phyloP scores from a whole-genome alignment of 2,113 vertebrate genomes.

The Podarcis raffonei region DNA sequence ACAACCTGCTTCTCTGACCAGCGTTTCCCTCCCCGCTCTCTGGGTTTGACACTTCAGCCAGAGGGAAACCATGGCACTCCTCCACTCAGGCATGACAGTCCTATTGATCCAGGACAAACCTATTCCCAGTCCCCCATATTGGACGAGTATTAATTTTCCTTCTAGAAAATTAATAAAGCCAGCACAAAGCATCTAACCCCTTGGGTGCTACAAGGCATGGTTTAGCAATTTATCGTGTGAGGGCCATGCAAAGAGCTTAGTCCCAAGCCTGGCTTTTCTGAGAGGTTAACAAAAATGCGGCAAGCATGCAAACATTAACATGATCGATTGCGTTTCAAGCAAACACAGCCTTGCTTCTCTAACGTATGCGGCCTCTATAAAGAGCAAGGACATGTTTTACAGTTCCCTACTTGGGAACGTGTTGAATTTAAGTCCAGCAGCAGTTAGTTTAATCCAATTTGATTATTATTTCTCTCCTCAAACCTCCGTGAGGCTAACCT shows the following conservation, averaged over 20 bases:
- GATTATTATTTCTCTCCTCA: conserved; percentile 33
- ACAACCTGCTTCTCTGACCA: not conserved
- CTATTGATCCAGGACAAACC: not conserved
- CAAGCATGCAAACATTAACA: conserved; percentile 45
- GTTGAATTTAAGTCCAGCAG: conserved; percentile 53
- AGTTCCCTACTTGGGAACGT: conserved; percentile 42
- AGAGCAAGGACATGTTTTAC: conserved; percentile 31
- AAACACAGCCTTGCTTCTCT: conserved; percentile 40
- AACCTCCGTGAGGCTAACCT: conserved; percentile 48
- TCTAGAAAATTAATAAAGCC: conserved; percentile 47
- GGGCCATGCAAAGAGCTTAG: not conserved
- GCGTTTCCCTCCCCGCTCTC: too few species aligned
- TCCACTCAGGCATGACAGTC: too few species aligned
- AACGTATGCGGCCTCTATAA: conserved; percentile 32
- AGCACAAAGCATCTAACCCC: conserved; percentile 28
- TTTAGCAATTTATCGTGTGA: conserved; percentile 34
- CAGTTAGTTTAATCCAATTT: conserved; percentile 33
- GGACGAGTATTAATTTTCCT: conserved; percentile 45
- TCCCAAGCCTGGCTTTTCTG: conserved; percentile 15
- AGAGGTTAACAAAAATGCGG: conserved; percentile 47
- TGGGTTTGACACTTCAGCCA: too few species aligned
- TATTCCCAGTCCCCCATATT: not conserved
- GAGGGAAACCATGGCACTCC: too few species aligned
- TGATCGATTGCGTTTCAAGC: conserved; percentile 43
- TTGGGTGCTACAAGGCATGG: conserved; percentile 27